phyloP scores from a whole-genome alignment of 1,140 invertebrate species.

The Atta cephalotes region DNA sequence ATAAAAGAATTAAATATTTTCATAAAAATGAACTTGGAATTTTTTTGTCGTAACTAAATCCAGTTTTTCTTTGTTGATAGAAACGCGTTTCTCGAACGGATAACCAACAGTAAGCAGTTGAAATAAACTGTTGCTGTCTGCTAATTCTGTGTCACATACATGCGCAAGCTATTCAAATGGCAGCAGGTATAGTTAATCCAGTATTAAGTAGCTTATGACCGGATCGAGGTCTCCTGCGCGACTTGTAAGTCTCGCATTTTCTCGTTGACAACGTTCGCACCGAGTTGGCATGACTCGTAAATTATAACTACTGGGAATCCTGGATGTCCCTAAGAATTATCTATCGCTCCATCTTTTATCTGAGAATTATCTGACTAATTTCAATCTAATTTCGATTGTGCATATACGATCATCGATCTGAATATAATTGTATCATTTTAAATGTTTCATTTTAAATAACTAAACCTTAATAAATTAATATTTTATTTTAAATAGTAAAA shows the following conservation, averaged over 20 bases:
- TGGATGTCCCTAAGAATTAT: constrained; percentile 2
- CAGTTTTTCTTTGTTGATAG: not conserved
- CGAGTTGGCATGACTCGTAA: constrained; percentile 4
- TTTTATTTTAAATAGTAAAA: not conserved
- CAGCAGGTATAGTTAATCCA: constrained; percentile 53
- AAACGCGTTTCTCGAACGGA: not conserved
- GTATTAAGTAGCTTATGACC: constrained; percentile 65
- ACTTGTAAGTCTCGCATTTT: constrained; percentile 44
- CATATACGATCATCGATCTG: not conserved
- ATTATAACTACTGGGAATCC: constrained; percentile 7
- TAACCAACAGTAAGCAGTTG: not conserved
- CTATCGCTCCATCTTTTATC: not conserved
- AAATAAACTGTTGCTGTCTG: constrained; percentile 52
- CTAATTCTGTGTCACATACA: constrained; percentile 56
- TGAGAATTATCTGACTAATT: constrained; percentile 3
- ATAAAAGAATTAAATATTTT: not conserved
- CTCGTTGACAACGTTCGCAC: constrained; percentile 50
- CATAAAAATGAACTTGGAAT: not conserved
- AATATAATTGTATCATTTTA: not conserved
- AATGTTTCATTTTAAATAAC: not conserved
- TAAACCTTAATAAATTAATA: not conserved
- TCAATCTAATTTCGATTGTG: constrained; percentile 1
- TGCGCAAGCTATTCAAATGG: constrained; percentile 1
- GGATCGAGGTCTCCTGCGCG: not conserved
- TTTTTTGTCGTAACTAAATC: not conserved